These are phyloP conservation scores for Drosophila prosaltans DNA, from an alignment of 1,140 invertebrate genomes.

Conservation along the genomic window DNA sequence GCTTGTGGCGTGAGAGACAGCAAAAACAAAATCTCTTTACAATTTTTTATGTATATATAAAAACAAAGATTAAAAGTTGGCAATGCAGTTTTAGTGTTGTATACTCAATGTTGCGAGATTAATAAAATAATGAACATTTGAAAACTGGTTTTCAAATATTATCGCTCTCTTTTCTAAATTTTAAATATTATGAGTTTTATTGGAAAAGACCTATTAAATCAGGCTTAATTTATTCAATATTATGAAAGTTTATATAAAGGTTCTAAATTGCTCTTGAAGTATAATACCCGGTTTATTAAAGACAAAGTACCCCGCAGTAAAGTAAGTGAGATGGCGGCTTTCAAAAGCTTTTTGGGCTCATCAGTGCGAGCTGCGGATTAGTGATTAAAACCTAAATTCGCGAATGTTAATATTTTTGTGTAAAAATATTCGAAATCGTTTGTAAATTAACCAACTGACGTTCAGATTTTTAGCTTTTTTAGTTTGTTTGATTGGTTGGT, in stretches of 20 bases:
- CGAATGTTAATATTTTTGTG: constrained; percentile 18
- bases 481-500: too few species aligned
- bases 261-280: too few species aligned
- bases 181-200: too few species aligned
- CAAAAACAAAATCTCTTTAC: constrained; percentile 27
- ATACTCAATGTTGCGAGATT: constrained; percentile 62
- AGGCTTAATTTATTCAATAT: too few species aligned
- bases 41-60: constrained; percentile 28
- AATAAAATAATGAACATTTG: constrained; percentile 63
- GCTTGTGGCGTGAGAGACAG: constrained; percentile 75
- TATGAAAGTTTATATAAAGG: too few species aligned
- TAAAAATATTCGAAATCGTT: constrained; percentile 72
- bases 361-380: constrained; percentile 56
- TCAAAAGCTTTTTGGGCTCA: constrained; percentile 71
- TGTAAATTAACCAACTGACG: constrained; percentile 53
- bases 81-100: constrained; percentile 69
- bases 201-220: too few species aligned
- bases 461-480: constrained; percentile 26
- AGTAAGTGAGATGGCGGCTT: constrained; percentile 44
- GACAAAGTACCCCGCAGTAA: constrained; percentile 16
- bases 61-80: constrained; percentile 63
- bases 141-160: neutral
- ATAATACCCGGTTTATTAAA: too few species aligned
- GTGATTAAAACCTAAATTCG: too few species aligned
- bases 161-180: too few species aligned